Evolutionary conservation across 1,140 invertebrate species (phyloP).

Genomic region (Bombus cullumanus): DNA sequence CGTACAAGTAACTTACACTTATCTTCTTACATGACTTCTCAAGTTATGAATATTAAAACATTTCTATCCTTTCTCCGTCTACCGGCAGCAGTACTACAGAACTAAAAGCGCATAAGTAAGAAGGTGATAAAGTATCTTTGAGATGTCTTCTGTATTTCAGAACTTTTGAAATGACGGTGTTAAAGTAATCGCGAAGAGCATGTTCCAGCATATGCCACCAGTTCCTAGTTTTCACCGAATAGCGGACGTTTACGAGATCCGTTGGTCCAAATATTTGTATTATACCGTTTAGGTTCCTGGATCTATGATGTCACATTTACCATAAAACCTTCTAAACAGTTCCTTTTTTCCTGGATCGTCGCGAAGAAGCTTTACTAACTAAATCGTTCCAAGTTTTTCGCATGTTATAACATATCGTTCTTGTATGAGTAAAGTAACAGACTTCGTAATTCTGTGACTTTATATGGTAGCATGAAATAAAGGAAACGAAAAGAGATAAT

Average conservation of each 20-base stretch:
- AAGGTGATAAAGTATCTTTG: background rate
- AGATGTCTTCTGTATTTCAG: background rate
- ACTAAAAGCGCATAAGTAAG: background rate
- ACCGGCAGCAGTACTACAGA: no score
- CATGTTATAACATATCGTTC: background rate
- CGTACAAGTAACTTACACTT: no score
- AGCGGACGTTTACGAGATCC: constrained; percentile 58
- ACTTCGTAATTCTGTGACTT: background rate
- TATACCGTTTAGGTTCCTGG: constrained; percentile 58
- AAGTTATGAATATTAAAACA: no score
- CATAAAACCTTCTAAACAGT: constrained; percentile 38
- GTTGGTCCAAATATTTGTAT: constrained; percentile 66
- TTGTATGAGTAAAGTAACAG: no score
- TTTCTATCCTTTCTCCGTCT: no score
- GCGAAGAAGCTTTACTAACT: background rate
- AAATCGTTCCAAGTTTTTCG: background rate
- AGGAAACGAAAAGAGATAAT: no score
- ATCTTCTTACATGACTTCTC: no score
- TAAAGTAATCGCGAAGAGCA: constrained; percentile 33
- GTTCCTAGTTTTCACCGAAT: constrained; percentile 50
- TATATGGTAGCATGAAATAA: no score
- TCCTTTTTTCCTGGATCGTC: background rate
- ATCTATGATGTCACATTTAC: constrained; percentile 63
- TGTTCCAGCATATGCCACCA: constrained; percentile 20
- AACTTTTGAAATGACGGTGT: constrained; percentile 19